These are phyloP conservation scores for Sebastes kiyomatsui DNA, from an alignment of 2,797 vertebrate species.

Conservation along the genomic window DNA sequence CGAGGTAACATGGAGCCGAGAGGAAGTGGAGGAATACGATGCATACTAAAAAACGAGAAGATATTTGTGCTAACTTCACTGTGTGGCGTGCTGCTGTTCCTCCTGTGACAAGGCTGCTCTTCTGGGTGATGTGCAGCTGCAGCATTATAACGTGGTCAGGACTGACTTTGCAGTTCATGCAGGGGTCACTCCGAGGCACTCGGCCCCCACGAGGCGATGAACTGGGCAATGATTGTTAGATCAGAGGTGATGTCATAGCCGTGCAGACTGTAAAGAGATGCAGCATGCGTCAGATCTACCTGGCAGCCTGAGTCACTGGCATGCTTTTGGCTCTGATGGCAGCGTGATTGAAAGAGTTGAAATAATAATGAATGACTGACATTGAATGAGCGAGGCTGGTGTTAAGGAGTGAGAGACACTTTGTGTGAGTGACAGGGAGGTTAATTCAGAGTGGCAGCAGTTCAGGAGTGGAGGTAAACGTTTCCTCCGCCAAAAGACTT, in stretches of 20 bases:
- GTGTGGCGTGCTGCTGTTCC: constrained; percentile 4
- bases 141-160: constrained; percentile 51
- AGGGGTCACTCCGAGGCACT: constrained; percentile 17
- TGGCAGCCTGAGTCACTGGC: not conserved
- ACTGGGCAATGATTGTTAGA: not conserved
- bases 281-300: not conserved
- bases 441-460: constrained; percentile 28
- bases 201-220: not conserved
- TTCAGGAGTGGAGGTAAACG: constrained; percentile 18
- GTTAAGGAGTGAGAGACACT: constrained; percentile 5
- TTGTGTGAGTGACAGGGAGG: constrained; percentile 32
- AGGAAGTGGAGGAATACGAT: not conserved
- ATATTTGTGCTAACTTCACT: constrained; percentile 62
- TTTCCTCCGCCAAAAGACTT: not conserved
- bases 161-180: constrained; percentile 61
- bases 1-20: not conserved
- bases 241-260: not conserved
- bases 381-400: constrained; percentile 3
- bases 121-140: constrained; percentile 63
- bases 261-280: not conserved
- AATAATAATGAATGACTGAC: not conserved
- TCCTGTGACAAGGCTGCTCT: constrained; percentile 42
- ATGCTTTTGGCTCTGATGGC: not conserved
- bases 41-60: constrained; percentile 17
- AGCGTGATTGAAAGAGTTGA: not conserved